These are phyloP conservation scores for Cataglyphis cursor DNA, from an alignment of 2,888 invertebrate genomes.

Conservation along the genomic window DNA sequence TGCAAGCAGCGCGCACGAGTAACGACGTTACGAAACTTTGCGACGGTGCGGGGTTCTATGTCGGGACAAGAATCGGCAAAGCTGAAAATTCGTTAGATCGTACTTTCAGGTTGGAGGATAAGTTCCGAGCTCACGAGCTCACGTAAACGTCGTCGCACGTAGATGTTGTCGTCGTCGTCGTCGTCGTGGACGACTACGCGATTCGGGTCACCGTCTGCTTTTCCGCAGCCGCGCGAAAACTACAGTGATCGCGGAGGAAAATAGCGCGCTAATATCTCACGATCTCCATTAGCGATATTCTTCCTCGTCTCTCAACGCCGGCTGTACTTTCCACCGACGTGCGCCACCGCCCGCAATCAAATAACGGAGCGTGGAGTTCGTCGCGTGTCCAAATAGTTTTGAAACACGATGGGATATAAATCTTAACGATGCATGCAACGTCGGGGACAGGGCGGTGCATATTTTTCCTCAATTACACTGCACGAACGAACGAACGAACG, in stretches of 20 bases:
- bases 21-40: constrained; percentile 42
- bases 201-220: constrained; percentile 30
- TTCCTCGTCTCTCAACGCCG: background rate
- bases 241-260: constrained; percentile 15
- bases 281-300: constrained; percentile 51
- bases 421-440: constrained; percentile 48
- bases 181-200: background rate
- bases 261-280: constrained; percentile 50
- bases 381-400: constrained; percentile 41
- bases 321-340: background rate
- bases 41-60: background rate
- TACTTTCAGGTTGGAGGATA: background rate
- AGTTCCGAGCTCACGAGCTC: constrained; percentile 8
- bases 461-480: constrained; percentile 25
- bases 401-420: constrained; percentile 36
- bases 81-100: constrained; percentile 42
- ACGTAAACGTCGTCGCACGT: background rate
- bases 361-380: constrained; percentile 33
- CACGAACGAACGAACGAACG: constrained; percentile 20
- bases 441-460: constrained; percentile 13
- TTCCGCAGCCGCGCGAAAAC: constrained; percentile 22
- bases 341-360: constrained; percentile 40
- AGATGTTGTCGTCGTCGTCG: background rate
- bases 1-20: constrained; percentile 15
- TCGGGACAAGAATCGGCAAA: constrained; percentile 18